These are phyloP conservation scores for Bucorvus abyssinicus DNA, from an alignment of 2,797 vertebrate genomes.

Conservation along the genomic window DNA sequence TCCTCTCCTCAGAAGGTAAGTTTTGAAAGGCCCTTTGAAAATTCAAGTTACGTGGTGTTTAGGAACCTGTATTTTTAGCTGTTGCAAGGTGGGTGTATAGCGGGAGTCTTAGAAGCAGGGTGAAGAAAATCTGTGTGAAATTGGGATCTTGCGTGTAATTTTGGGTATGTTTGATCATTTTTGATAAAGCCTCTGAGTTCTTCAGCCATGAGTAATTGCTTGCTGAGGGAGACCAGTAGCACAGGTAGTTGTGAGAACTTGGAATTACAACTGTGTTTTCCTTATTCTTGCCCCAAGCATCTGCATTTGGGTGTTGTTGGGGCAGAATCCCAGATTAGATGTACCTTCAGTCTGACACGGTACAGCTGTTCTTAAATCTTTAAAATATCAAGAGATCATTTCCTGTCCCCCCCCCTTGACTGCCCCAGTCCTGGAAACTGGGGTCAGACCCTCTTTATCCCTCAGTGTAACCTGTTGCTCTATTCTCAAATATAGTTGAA, in stretches of 20 bases:
- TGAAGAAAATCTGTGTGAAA: constrained; percentile 30
- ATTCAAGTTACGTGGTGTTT: not conserved
- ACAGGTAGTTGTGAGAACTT: not conserved
- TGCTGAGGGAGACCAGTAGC: not conserved
- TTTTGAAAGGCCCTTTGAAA: not conserved
- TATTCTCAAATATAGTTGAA: not conserved
- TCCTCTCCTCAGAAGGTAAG: constrained; percentile 65
- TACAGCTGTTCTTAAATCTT: not conserved
- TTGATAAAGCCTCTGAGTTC: not conserved
- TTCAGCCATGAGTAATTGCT: not conserved
- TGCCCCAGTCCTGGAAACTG: not conserved
- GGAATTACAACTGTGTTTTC: not conserved
- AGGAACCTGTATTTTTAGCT: not conserved
- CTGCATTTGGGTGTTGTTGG: not conserved
- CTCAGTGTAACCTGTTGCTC: not conserved
- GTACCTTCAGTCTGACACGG: not conserved
- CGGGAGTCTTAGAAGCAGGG: not conserved
- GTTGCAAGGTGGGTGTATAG: not conserved
- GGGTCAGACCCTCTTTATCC: not conserved
- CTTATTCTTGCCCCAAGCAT: not conserved
- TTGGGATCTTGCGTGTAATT: not conserved
- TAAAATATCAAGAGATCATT: not conserved
- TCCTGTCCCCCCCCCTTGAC: accelerated
- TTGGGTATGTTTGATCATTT: not conserved
- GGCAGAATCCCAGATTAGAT: not conserved